Evolutionary conservation across 2,113 vertebrate genomes (phyloP), one percentile per base, ranked within the genome.

Genomic region (Pholis gunnellus): DNA sequence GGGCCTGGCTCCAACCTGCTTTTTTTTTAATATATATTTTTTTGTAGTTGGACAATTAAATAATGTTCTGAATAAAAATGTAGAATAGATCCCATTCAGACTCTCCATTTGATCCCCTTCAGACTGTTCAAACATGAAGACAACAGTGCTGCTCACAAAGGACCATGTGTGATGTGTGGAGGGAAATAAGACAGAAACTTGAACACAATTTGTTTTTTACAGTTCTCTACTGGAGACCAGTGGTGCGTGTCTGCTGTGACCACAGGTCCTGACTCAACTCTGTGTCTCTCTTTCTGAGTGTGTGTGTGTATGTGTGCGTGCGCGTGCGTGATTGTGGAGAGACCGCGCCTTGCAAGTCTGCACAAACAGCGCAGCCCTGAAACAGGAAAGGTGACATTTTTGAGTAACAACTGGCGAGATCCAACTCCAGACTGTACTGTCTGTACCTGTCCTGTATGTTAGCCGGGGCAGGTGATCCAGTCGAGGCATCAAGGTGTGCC

Each of bases 301-400:
- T 25, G 61, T 9, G 50, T 29, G 25, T 13, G 46, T 27, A 65
- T 10, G 56, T 36, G 83, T 70, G 69, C 66, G 79, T 42, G 82
- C 77, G 78, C 60, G 75, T 71, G 80, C 9, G 59, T 4, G 66
- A 20, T 79, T 38, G 66, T 14, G 77, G 74, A 27, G 80, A 79
- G 90, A 91, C 95, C 94, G 93, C 95, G 89, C 95, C 94, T 95
- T 94, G 93, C 93, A 93, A 93, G 92, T 93, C 94, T 94, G 93
- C 95, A 93, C 94, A 95, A 94, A 96, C 92, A 93, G 88, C 86
- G 40, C 90, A 85, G 92, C 84, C 80, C 89, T 83, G 92, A 95
- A 96, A 96, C 95, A 95, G 95, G 95, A 95, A 96, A 96, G 93
- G 95, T 96, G 94, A 95, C 95, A 96, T 96, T 96, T 95, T 92